These are phyloP conservation scores for Microtus pennsylvanicus DNA, from an alignment of 2,113 vertebrate genomes.

Conservation along the genomic window DNA sequence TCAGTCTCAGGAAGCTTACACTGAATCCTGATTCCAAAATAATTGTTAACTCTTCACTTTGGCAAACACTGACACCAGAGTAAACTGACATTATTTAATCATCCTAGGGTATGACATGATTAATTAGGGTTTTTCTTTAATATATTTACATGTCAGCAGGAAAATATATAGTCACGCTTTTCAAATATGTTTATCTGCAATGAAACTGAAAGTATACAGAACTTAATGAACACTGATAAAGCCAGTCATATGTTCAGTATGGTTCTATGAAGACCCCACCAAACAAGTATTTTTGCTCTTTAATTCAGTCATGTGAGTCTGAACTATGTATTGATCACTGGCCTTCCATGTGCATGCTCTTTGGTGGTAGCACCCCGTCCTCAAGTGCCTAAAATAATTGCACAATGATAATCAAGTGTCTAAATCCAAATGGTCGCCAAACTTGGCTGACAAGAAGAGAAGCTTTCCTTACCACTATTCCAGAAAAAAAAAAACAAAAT, in stretches of 20 bases:
- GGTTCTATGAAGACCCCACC: slow-evolving; percentile 23
- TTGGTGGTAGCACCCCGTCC: slow-evolving; percentile 71
- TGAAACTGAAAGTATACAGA: neutral
- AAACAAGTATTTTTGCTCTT: slow-evolving; percentile 62
- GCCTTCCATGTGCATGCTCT: slow-evolving; percentile 66
- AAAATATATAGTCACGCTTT: slow-evolving; percentile 61
- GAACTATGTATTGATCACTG: slow-evolving; percentile 75
- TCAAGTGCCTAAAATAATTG: slow-evolving; percentile 75
- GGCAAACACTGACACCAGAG: slow-evolving; percentile 56
- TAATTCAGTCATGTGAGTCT: slow-evolving; percentile 73
- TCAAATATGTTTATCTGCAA: slow-evolving; percentile 64
- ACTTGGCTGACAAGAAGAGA: slow-evolving; percentile 54
- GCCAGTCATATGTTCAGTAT: neutral
- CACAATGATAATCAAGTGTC: slow-evolving; percentile 74
- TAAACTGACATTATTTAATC: slow-evolving; percentile 68
- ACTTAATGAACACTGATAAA: slow-evolving; percentile 50
- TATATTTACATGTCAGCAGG: slow-evolving; percentile 64
- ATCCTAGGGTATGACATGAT: slow-evolving; percentile 73
- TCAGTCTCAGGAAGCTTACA: slow-evolving; percentile 68
- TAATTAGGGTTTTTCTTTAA: slow-evolving; percentile 55
- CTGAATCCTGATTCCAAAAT: slow-evolving; percentile 67
- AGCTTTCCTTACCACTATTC: slow-evolving; percentile 3
- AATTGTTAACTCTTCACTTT: slow-evolving; percentile 58
- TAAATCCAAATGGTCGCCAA: slow-evolving; percentile 67
- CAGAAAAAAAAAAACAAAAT: neutral